Evolutionary conservation across 2,888 invertebrate species (phyloP), one percentile per base, ranked within the genome.

Genomic region (Pandemis cinnamomeana): DNA sequence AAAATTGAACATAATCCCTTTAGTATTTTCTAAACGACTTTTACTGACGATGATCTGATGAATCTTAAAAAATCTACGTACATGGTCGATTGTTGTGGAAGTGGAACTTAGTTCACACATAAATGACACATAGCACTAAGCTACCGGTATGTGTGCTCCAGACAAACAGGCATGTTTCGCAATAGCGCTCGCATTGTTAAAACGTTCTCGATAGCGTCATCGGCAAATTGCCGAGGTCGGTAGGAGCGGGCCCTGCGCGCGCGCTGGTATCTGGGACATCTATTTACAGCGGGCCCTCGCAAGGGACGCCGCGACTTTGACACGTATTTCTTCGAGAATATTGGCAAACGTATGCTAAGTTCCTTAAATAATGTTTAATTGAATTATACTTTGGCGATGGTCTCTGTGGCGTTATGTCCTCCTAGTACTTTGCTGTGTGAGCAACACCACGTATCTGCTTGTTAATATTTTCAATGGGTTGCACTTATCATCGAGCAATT

Each of bases 191-290:
- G 79, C 78, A 78, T 78, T 76, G 79, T 78, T 75, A 80, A 77
- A 79, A 78, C 77, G 78, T 80, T 80, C 79, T 76, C 77, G 78
- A 80, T 78, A 75, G 77, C 83, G 81, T 82, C 83, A 83, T 81
- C 81, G 76, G 78, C 79, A 80, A 81, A 80, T 81, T 80, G 77
- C 76, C 80, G 78, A 78, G 80, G 81, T 78, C 80, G 77, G 64
- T 71, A 75, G 78, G 79, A 78, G 74, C 77, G 53, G 64, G 77
- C 71, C 75, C 78, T 75, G 75, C 76, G 71, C 48, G 55, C 27
- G 62, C 71, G 75, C 48, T 67, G 67, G 73, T 71, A 81, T 80
- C 75, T 81, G 76, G 81, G 78, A 58, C 80, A 77, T 70, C 78
- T 81, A 81, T 80, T 80, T 78, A 76, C 76, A 77, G 76, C 75